These are phyloP conservation scores for Hipposideros armiger DNA, from an alignment of 2,113 vertebrate genomes.

Conservation along the genomic window DNA sequence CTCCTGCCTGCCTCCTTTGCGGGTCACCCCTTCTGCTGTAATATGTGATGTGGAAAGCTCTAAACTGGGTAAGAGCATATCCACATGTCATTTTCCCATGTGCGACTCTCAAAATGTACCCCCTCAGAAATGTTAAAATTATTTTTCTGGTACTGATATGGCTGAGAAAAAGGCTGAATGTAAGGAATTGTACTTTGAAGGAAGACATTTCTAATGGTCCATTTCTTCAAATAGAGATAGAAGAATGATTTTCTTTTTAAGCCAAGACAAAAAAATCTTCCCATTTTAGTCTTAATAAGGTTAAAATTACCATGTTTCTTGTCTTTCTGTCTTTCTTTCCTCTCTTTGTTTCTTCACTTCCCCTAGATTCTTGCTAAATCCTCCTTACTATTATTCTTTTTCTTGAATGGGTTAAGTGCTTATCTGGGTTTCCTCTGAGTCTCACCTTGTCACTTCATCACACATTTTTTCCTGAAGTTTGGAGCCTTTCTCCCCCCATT, in stretches of 20 bases:
- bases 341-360: not conserved
- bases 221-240: slow-evolving; percentile 16
- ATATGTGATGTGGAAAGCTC: not conserved
- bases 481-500: not conserved
- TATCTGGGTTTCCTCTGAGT: not conserved
- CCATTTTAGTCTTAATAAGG: slow-evolving; percentile 26
- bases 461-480: not conserved
- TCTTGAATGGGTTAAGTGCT: not conserved
- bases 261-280: not conserved
- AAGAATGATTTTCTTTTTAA: not conserved
- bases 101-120: slow-evolving; percentile 34
- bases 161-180: slow-evolving; percentile 35
- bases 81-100: not conserved
- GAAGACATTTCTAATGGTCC: not conserved
- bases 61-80: not conserved
- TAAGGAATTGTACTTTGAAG: not conserved
- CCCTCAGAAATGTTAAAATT: slow-evolving; percentile 32
- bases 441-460: not conserved
- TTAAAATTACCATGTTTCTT: not conserved
- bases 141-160: slow-evolving; percentile 48
- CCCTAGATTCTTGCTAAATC: not conserved
- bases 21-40: not conserved
- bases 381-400: not conserved
- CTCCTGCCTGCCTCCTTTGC: not conserved
- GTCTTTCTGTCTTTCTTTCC: not conserved